These are phyloP conservation scores for Aramus guarauna DNA, from an alignment of 2,113 vertebrate species.

Conservation along the genomic window DNA sequence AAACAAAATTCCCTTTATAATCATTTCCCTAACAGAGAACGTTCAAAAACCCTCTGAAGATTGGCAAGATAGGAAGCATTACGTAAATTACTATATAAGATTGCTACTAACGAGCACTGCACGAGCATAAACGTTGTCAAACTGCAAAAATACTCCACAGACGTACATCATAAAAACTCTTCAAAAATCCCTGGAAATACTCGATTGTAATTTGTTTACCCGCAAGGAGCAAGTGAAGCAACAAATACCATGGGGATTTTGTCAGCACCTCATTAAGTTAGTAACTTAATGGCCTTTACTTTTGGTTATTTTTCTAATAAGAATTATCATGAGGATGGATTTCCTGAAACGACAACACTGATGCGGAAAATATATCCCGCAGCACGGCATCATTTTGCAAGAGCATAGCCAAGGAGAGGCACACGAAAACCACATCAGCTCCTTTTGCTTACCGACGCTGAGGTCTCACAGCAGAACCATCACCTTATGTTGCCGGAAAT, in stretches of 20 bases:
- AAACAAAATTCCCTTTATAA: not conserved
- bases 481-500: not conserved
- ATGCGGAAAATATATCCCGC: not conserved
- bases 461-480: not conserved
- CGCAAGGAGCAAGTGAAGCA: not conserved
- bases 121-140: not conserved
- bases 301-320: not conserved
- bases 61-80: not conserved
- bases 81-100: not conserved
- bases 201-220: not conserved
- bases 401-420: not conserved
- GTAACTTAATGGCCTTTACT: not conserved
- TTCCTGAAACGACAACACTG: not conserved
- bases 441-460: fast-evolving
- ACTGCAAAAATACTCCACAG: not conserved
- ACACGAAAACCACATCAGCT: not conserved
- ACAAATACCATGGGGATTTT: not conserved
- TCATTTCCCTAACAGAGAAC: fast-evolving
- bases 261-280: not conserved
- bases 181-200: not conserved
- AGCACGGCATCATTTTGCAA: not conserved
- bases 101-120: not conserved
- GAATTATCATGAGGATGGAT: not conserved
- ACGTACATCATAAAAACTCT: not conserved
- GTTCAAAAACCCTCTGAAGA: not conserved